Conservation (phyloP, 2,888 invertebrate genomes). For the Meta bourneti region DNA sequence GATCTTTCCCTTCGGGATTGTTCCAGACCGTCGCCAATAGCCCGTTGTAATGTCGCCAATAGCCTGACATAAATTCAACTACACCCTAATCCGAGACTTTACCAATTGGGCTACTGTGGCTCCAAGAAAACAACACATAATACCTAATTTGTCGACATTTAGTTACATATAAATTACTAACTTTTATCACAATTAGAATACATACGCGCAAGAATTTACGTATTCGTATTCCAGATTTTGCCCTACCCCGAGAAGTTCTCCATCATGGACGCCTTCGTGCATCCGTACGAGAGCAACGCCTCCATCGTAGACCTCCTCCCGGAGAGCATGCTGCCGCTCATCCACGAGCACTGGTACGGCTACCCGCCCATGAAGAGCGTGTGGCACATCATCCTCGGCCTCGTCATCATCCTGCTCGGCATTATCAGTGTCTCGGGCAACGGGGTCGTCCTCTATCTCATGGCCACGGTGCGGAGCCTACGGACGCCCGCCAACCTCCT, state of each 20-base stretch:
- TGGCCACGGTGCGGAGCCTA: conserved; percentile 84
- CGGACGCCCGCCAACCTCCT: conserved; percentile 85
- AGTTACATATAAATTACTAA: too few relatives aligned
- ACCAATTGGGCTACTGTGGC: too few relatives aligned
- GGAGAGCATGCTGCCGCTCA: conserved; percentile 88
- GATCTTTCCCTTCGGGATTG: too few relatives aligned
- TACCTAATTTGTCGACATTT: too few relatives aligned
- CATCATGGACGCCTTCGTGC: conserved; percentile 13
- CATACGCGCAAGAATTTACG: too few relatives aligned
- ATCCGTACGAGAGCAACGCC: conserved; percentile 73
- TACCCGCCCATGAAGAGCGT: conserved; percentile 93
- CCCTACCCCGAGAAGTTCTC: conserved; percentile 15
- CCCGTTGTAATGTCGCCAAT: too few relatives aligned
- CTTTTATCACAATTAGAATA: too few relatives aligned
- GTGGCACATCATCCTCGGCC: conserved; percentile 90
- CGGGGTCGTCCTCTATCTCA: conserved; percentile 88
- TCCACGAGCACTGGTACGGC: conserved; percentile 92
- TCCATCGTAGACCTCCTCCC: conserved; percentile 85
- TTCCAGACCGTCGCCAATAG: too few relatives aligned
- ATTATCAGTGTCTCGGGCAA: conserved; percentile 86
- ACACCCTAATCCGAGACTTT: too few relatives aligned
- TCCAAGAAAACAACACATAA: too few relatives aligned
- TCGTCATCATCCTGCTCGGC: conserved; percentile 84
- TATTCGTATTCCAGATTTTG: conserved; percentile 35
- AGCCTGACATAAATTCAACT: too few relatives aligned